Conservation (phyloP, 2,888 invertebrate species). For the Agriopis aurantiaria region DNA sequence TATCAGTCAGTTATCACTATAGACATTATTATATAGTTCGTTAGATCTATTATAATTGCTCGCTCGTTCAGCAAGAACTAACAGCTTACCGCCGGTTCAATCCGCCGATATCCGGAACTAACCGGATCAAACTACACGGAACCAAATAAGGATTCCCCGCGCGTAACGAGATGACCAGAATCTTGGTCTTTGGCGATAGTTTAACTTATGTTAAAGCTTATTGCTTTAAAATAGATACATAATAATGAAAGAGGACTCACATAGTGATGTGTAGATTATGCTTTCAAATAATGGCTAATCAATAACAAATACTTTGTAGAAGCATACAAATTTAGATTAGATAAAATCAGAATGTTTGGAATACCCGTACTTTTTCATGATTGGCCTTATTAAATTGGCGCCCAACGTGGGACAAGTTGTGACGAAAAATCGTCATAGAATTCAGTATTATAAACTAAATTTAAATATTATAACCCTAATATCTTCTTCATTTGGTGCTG, state of each 20-base stretch:
- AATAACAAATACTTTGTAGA: not conserved
- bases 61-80: slow-evolving; percentile 3
- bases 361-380: not conserved
- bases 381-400: not conserved
- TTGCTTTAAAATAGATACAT: not conserved
- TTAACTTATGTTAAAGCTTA: not conserved
- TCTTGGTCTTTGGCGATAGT: slow-evolving; percentile 2
- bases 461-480: not conserved
- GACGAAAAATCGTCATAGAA: not conserved
- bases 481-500: no score
- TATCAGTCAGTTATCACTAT: no score
- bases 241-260: no score
- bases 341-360: not conserved
- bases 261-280: not conserved
- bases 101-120: slow-evolving; percentile 21
- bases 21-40: not conserved
- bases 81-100: slow-evolving; percentile 18
- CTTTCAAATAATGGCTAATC: not conserved
- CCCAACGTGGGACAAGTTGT: slow-evolving; percentile 5
- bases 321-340: not conserved
- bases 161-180: slow-evolving; percentile 17
- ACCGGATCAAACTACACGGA: slow-evolving; percentile 24
- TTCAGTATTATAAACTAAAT: not conserved
- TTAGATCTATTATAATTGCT: slow-evolving; percentile 7
- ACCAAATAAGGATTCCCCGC: not conserved